Conservation (phyloP, 2,888 invertebrate species). For the Choreutis nemorana region DNA sequence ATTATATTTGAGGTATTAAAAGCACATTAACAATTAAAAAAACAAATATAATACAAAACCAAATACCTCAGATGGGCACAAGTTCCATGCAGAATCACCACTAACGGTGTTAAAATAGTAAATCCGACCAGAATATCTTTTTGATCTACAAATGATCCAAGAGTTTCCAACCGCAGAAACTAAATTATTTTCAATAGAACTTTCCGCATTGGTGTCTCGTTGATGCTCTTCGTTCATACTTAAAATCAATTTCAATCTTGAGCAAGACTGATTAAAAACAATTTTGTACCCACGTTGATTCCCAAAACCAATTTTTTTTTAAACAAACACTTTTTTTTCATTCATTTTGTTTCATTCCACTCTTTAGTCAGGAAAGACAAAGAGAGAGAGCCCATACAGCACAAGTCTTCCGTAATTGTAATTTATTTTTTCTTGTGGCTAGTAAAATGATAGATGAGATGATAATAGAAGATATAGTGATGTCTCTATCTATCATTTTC, state of each 20-base stretch:
- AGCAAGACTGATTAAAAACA: conserved; percentile 1
- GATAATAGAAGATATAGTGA: too few relatives aligned
- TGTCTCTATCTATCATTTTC: too few relatives aligned
- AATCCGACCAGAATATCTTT: conserved; percentile 26
- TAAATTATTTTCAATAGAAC: conserved; percentile 7
- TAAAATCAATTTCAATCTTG: conserved; percentile 3
- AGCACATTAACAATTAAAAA: conserved; percentile 2
- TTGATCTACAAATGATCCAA: conserved; percentile 39
- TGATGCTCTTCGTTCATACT: conserved; percentile 3
- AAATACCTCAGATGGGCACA: conserved; percentile 33
- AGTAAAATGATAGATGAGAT: too few relatives aligned
- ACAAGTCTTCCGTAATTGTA: too few relatives aligned
- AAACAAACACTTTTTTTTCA: too few relatives aligned
- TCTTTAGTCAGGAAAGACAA: too few relatives aligned
- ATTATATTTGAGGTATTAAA: too few relatives aligned
- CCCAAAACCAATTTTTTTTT: too few relatives aligned
- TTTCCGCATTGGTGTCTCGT: conserved; percentile 6
- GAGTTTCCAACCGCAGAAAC: conserved; percentile 23
- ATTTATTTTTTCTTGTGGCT: too few relatives aligned
- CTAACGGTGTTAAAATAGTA: conserved; percentile 44
- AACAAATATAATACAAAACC: background rate
- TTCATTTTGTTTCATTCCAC: too few relatives aligned
- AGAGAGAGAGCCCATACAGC: too few relatives aligned
- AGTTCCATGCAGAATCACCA: conserved; percentile 39
- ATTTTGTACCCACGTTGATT: too few relatives aligned